Base-by-base conservation (phyloP, 2,888 invertebrate species). In the Drosophila monieri region DNA sequence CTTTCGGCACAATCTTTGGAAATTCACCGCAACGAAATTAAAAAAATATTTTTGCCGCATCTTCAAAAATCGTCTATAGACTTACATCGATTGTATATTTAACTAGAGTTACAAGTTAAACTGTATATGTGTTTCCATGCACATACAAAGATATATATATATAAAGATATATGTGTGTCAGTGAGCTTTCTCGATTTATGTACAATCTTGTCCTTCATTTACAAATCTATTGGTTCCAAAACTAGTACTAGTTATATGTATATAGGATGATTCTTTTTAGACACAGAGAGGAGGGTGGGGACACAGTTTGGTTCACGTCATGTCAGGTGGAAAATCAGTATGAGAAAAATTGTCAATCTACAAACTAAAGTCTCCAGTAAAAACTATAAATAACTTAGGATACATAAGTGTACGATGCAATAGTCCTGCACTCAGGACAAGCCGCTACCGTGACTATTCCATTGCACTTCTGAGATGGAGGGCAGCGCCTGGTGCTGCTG, bases 401-500 rank as follows among this genome's bases (percentile, higher is more conserved):
- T 73, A 84, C 75, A 84, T 86, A 80, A 77, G 76, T 70, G 73
- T 81, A 74, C 68, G 85, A 78, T 72, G 73, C 68, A 64, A 79
- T 73, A 74, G 48, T 83, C 77, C 80, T 74, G 77, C 78, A 89
- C 89, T 90, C 90, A 90, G 85, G 90, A 90, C 70, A 90, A 78
- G 44, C 89, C 88, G 75, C 85, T 89, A 64, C 89, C 88, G 74
- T 91, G 93, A 66, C 93, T 93, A 84, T 92, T 94, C 94, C 94
- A 94, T 48, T 94, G 92, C 66, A 93, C 93, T 84, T 93, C 93
- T 32, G 93, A 92, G 76, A 94, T 93, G 49, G 93, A 92, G 37
- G 93, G 93, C 77, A 92, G 76, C 43, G 91, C 77, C 74, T 90
- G 90, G 67, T 90, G 90, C 68, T 85, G 80, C 54, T 84, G 80